These are phyloP conservation scores for Anguilla japonica DNA, from an alignment of 2,113 vertebrate species.

Conservation along the genomic window DNA sequence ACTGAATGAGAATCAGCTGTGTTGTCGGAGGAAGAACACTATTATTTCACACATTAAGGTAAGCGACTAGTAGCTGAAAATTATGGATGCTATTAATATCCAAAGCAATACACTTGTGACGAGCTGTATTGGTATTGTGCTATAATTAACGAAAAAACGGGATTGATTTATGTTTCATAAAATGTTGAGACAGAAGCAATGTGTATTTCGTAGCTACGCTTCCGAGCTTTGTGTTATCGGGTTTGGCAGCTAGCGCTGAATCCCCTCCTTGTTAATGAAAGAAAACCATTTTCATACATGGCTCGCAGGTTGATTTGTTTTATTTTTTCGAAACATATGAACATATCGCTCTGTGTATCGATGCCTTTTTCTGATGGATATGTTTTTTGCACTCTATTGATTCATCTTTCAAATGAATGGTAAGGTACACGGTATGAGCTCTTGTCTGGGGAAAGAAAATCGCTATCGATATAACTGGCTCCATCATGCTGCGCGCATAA, in stretches of 20 bases:
- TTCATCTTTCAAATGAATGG: no score
- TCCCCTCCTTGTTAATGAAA: neutral
- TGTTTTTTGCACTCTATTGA: no score
- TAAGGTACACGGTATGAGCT: no score
- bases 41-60: slow-evolving; percentile 60
- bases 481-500: no score
- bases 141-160: neutral
- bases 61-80: slow-evolving; percentile 15
- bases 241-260: neutral
- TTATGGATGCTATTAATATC: neutral
- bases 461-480: no score
- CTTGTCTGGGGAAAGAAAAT: no score
- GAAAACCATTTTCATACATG: neutral
- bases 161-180: neutral
- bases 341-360: no score
- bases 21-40: slow-evolving; percentile 71
- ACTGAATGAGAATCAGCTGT: slow-evolving; percentile 68
- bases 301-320: neutral
- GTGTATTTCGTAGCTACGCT: neutral
- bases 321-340: neutral
- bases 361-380: no score
- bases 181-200: neutral
- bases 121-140: neutral
- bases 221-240: neutral
- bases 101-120: neutral